Evolutionary conservation across 2,888 invertebrate species (phyloP).

Genomic region (Corbicula japonica): DNA sequence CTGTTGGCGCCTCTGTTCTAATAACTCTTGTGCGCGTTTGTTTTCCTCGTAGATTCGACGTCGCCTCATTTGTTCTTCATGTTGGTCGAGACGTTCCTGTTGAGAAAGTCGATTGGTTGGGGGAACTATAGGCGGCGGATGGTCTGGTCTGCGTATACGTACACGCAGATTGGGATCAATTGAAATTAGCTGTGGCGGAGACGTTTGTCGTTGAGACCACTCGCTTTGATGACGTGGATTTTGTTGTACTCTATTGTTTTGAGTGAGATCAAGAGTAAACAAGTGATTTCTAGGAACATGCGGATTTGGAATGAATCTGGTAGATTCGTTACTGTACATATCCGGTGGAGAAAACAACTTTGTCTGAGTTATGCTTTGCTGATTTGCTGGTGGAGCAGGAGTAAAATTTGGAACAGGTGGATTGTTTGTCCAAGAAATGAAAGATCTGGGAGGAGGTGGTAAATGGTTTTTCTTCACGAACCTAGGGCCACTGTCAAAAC

Average conservation of each 20-base stretch:
- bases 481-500: slow-evolving; percentile 19
- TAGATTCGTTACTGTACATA: slow-evolving; percentile 4
- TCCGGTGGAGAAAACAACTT: slow-evolving; percentile 21
- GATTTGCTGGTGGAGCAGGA: slow-evolving; percentile 2
- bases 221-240: not conserved
- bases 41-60: slow-evolving; percentile 26
- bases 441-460: slow-evolving; percentile 44
- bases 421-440: slow-evolving; percentile 35
- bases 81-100: slow-evolving; percentile 36
- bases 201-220: not conserved
- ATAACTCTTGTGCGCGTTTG: slow-evolving; percentile 23
- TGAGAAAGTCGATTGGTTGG: slow-evolving; percentile 16
- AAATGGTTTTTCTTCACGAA: slow-evolving; percentile 27
- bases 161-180: not conserved
- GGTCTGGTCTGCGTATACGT: not conserved
- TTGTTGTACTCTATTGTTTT: not conserved
- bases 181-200: not conserved
- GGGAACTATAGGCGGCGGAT: slow-evolving; percentile 15
- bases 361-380: slow-evolving; percentile 17
- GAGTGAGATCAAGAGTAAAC: slow-evolving; percentile 28
- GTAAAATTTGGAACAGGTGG: slow-evolving; percentile 2
- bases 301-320: not conserved
- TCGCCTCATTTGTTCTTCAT: slow-evolving; percentile 27
- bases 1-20: slow-evolving; percentile 34
- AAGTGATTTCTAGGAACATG: slow-evolving; percentile 18